These are phyloP conservation scores for Drosophila arawakana DNA, from an alignment of 1,140 invertebrate species.

Conservation along the genomic window DNA sequence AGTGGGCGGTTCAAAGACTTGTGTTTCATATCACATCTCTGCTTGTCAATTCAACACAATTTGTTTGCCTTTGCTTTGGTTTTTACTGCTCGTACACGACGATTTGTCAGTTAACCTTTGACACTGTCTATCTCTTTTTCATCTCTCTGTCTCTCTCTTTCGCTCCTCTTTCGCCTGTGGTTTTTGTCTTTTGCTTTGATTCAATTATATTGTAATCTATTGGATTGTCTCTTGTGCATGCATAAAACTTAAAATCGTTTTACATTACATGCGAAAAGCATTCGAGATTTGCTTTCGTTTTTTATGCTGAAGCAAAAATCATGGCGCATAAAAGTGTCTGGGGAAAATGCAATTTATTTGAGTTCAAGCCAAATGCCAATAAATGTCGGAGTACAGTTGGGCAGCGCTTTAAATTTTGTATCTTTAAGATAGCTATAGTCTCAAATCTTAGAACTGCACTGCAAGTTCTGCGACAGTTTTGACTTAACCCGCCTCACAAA, in stretches of 20 bases:
- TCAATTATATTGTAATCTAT: constrained; percentile 79
- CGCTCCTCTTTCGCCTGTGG: constrained; percentile 2
- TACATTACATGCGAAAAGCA: constrained; percentile 35
- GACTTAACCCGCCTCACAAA: constrained; percentile 6
- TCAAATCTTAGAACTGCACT: no score
- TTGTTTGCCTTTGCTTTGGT: constrained; percentile 53
- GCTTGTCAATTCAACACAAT: constrained; percentile 66
- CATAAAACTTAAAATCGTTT: constrained; percentile 43
- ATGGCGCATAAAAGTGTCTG: constrained; percentile 47
- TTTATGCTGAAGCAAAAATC: constrained; percentile 1
- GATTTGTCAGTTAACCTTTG: constrained; percentile 74
- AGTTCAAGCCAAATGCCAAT: constrained; percentile 25
- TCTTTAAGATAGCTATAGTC: no score
- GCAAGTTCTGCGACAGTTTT: constrained; percentile 19
- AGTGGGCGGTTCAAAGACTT: constrained; percentile 24
- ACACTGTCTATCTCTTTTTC: constrained; percentile 17
- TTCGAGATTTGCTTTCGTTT: constrained; percentile 14
- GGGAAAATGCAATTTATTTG: constrained; percentile 16
- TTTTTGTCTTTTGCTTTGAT: constrained; percentile 45
- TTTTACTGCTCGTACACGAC: constrained; percentile 30
- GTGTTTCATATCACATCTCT: constrained; percentile 45
- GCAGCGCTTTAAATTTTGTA: constrained; percentile 4
- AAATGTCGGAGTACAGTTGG: not conserved
- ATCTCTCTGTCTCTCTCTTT: not conserved
- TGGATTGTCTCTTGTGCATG: constrained; percentile 54